A percentile compares a stretch with the other conserved stretches of the same genome.
phyloP scores from a whole-genome alignment of 2,113 vertebrate species.

The Oncorhynchus masou region DNA sequence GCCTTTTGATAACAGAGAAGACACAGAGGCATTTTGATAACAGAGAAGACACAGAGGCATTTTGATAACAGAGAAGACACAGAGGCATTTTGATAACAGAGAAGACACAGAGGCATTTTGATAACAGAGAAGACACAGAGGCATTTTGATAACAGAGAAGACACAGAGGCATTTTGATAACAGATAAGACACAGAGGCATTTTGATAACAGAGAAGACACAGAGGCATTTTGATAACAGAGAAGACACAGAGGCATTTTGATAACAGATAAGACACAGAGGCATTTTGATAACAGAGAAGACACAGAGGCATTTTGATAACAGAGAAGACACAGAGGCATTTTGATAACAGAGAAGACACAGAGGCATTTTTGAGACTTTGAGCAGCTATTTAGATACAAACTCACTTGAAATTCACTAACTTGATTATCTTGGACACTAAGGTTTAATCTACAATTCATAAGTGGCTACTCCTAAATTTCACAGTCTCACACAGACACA shows the following conservation, averaged over 20 bases:
- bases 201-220: no score
- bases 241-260: conserved; percentile 48
- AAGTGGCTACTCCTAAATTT: conserved; percentile 52
- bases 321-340: no score
- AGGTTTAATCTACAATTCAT: conserved; percentile 28
- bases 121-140: neutral
- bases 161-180: no score
- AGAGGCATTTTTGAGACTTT: no score
- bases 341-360: conserved; percentile 51
- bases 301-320: conserved; percentile 62
- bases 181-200: conserved; percentile 3
- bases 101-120: no score
- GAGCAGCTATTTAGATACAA: neutral
- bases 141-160: neutral
- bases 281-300: conserved; percentile 63
- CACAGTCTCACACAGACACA: conserved; percentile 63
- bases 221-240: conserved; percentile 61
- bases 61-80: neutral
- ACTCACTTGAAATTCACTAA: neutral
- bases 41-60: neutral
- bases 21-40: no score
- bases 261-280: no score
- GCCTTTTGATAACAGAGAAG: conserved; percentile 53
- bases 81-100: neutral
- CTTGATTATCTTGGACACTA: conserved; percentile 5